Evolutionary conservation across 2,888 invertebrate genomes (phyloP).

Genomic region (Glaucopsyche alexis): DNA sequence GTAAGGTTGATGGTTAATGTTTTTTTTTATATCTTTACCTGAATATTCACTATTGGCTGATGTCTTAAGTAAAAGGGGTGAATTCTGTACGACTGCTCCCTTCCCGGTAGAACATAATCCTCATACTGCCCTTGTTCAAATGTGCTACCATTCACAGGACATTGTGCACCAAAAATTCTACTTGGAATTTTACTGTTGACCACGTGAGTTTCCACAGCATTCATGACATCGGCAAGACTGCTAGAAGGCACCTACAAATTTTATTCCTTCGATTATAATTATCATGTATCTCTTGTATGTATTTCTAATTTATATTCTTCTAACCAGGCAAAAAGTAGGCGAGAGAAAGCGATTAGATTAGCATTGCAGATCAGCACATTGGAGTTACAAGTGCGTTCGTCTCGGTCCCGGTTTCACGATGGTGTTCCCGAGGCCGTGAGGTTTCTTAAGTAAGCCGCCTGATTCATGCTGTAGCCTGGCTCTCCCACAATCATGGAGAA

Average conservation of each 20-base stretch:
- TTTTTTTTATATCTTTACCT: slow-evolving; percentile 45
- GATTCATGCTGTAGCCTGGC: no score
- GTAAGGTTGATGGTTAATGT: no score
- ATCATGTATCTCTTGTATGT: no score
- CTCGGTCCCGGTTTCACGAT: no score
- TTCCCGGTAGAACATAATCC: slow-evolving; percentile 79
- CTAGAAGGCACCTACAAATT: slow-evolving; percentile 56
- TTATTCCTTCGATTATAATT: not conserved
- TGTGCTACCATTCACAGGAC: slow-evolving; percentile 59
- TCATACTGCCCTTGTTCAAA: slow-evolving; percentile 72
- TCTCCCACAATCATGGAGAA: no score
- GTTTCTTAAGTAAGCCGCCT: no score
- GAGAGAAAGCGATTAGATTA: no score
- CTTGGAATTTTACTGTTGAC: slow-evolving; percentile 62
- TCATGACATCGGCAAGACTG: slow-evolving; percentile 55
- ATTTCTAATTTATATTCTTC: no score
- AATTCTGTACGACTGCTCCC: slow-evolving; percentile 74
- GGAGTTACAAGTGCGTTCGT: no score
- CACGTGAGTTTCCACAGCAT: slow-evolving; percentile 56
- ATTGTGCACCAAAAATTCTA: slow-evolving; percentile 62
- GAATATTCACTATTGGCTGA: slow-evolving; percentile 55
- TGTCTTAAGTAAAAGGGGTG: slow-evolving; percentile 68
- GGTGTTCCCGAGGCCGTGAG: no score
- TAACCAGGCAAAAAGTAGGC: no score
- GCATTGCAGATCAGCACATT: no score